These are phyloP conservation scores for Amphimallon solstitiale DNA, from an alignment of 2,888 invertebrate genomes.

Conservation along the genomic window DNA sequence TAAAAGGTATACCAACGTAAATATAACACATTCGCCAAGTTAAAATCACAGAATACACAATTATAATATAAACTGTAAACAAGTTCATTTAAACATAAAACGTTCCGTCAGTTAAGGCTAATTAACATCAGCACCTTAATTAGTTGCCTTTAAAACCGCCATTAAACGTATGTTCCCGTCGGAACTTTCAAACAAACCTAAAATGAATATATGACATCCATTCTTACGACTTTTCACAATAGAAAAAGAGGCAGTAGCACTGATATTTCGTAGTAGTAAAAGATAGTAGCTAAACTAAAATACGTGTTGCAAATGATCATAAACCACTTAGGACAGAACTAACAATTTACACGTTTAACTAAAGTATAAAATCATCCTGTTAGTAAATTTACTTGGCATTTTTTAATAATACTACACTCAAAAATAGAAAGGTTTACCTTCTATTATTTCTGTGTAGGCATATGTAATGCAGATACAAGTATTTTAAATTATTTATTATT, in stretches of 20 bases:
- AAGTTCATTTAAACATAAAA: slow-evolving; percentile 38
- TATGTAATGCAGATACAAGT: too few species aligned
- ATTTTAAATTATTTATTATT: too few species aligned
- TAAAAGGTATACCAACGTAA: not conserved
- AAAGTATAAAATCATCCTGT: not conserved
- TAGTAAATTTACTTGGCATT: not conserved
- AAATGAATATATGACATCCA: slow-evolving; percentile 29
- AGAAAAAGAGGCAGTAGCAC: not conserved
- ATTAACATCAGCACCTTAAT: slow-evolving; percentile 48
- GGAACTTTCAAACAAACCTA: slow-evolving; percentile 41
- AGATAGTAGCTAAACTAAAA: slow-evolving; percentile 11
- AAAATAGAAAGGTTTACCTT: not conserved
- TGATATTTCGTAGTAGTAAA: slow-evolving; percentile 1
- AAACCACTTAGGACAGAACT: not conserved
- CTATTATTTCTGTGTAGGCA: too few species aligned
- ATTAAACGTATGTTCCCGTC: slow-evolving; percentile 36
- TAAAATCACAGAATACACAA: slow-evolving; percentile 14
- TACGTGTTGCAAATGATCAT: slow-evolving; percentile 25
- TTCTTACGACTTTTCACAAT: slow-evolving; percentile 13
- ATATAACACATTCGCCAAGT: not conserved
- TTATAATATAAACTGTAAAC: slow-evolving; percentile 37
- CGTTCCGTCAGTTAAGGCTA: slow-evolving; percentile 45
- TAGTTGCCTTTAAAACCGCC: slow-evolving; percentile 45
- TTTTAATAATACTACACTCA: not conserved
- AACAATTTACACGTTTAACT: not conserved